phyloP scores from a whole-genome alignment of 92 coral and sea anemone genomes.

The Porites lobata region DNA sequence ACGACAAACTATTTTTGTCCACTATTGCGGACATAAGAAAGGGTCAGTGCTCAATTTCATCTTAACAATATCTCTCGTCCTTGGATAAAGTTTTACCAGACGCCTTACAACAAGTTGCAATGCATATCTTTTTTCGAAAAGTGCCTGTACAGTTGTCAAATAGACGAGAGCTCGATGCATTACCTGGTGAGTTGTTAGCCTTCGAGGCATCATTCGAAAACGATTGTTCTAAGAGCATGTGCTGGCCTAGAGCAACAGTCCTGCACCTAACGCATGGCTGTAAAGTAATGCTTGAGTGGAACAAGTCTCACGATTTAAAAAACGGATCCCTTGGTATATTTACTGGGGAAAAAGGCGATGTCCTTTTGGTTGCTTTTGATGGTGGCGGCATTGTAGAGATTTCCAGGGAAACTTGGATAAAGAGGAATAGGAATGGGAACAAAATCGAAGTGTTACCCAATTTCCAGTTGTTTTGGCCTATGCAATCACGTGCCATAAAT shows the following conservation, averaged over 20 bases:
- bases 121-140: slow-evolving; percentile 19
- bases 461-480: slow-evolving; percentile 41
- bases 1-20: neutral
- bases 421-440: slow-evolving; percentile 27
- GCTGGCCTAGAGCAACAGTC: neutral
- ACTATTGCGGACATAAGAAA: neutral
- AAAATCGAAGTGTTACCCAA: slow-evolving; percentile 21
- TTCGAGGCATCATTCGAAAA: neutral
- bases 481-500: slow-evolving; percentile 50
- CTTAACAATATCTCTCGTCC: neutral
- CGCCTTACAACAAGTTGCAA: neutral
- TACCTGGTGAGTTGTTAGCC: slow-evolving; percentile 22
- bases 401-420: slow-evolving; percentile 30
- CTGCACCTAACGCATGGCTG: slow-evolving; percentile 5
- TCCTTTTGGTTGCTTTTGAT: slow-evolving; percentile 17
- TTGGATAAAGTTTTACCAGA: neutral
- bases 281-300: slow-evolving; percentile 43
- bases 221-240: neutral
- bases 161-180: neutral
- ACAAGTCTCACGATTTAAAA: slow-evolving; percentile 19
- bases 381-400: slow-evolving; percentile 16
- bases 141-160: slow-evolving; percentile 12
- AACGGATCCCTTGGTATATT: slow-evolving; percentile 49
- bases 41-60: neutral
- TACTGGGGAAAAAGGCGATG: slow-evolving; percentile 10